Base-by-base conservation (phyloP, 2,113 vertebrate species). In the Heterotis niloticus region DNA sequence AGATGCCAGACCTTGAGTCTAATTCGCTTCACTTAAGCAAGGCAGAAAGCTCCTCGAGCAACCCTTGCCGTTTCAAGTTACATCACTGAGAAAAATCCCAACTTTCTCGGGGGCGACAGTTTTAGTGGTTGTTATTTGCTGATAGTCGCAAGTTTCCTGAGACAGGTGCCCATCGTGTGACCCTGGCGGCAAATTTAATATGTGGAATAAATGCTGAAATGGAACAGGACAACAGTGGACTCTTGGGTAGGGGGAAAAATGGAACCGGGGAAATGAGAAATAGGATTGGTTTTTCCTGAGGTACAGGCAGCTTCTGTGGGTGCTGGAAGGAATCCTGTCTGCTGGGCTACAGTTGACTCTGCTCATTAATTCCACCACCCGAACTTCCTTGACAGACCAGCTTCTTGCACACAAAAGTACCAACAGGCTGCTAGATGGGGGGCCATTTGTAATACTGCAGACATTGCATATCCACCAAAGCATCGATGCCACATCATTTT, bases 101-200 rank as follows among this genome's bases (percentile, higher is more conserved):
- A 60, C 54, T 23, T 78, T 56, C 77, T 16, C 16, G 17, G 4
- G 77, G 64, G 24, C 34, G 77, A 69, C 54, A n/a, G 28, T 62
- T 62, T 62, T 62, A 71, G 26, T 34, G 56, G 56, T 10, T 9
- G 18, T 70, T 69, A 71, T 78, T 68, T 71, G 77, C 57, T 62
- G 77, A 71, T 78, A 9, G 20, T 18, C 17, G 14, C 10, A 57
- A 57, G 56, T 62, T 59, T 34, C 26, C 51, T 11, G 77, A 17
- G 66, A 71, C 77, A 78, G 77, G 77, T 78, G 77, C 24, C 28
- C 20, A 23, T 78, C 20, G 44, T 5, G 54, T 52, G 77, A 78
- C 77, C 77, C 77, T 70, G 54, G 67, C 20, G 18, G 56, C 17
- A 34, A 24, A 69, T 71, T 70, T 24, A 78, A 78, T 78, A 71